Percentiles rank a stretch among this genome's conserved stretches.
These are phyloP conservation scores for Allobates femoralis DNA, from an alignment of 2,797 vertebrate species.

Conservation along the genomic window DNA sequence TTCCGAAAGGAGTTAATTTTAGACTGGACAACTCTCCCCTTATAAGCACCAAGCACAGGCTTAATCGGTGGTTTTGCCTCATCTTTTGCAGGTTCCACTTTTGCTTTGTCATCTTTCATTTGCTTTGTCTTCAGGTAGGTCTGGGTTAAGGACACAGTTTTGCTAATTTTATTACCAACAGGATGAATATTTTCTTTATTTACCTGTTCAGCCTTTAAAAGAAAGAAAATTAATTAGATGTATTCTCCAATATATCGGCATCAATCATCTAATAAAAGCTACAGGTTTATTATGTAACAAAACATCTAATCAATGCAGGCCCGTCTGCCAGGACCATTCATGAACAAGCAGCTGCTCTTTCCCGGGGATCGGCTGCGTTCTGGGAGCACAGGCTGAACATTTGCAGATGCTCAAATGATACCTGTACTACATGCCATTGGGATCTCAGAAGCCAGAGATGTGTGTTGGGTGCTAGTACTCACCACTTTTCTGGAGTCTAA, in stretches of 20 bases:
- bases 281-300: too few species aligned
- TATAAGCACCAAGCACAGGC: conserved; percentile 83
- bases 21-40: conserved; percentile 87
- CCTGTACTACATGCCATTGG: too few species aligned
- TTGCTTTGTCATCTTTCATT: conserved; percentile 72
- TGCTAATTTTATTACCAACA: conserved; percentile 59
- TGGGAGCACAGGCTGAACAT: too few species aligned
- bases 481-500: too few species aligned
- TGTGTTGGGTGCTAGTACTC: too few species aligned
- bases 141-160: conserved; percentile 73
- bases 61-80: conserved; percentile 69
- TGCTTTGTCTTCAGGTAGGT: conserved; percentile 75
- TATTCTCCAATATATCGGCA: neutral
- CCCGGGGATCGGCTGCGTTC: too few species aligned
- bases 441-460: too few species aligned
- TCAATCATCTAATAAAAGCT: neutral
- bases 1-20: conserved; percentile 93
- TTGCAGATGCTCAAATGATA: too few species aligned
- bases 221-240: neutral
- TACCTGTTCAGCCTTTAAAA: conserved; percentile 67
- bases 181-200: conserved; percentile 73
- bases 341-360: too few species aligned
- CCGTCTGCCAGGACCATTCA: too few species aligned
- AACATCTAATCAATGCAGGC: too few species aligned
- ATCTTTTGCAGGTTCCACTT: conserved; percentile 62